Evolutionary conservation across 1,140 invertebrate species (phyloP), one percentile per base, ranked within the genome.

Genomic region (Lineus longissimus): DNA sequence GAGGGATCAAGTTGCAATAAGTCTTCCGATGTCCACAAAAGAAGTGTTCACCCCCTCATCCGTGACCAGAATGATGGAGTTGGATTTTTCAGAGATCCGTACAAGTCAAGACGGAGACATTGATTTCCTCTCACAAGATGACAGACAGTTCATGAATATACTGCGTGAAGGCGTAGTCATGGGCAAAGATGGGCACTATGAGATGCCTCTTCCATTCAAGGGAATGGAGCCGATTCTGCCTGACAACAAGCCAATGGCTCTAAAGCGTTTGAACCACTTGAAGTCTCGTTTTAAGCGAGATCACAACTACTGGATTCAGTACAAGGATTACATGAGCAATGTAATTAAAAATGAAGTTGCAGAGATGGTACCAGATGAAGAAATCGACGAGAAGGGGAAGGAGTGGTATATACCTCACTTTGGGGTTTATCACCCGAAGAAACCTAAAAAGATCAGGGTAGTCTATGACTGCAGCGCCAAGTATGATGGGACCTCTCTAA

Each of bases 381-480:
- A 23, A 15, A 58, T 22, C 2, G 33, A 27, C 2, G 9, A 2
- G 17, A 43, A 43, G 25, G 33, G 41, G 25, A 57, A 63, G 27
- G 2, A 29, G 0, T 68, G 63, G 67, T 68, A 65, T 30, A 29
- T 68, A 1, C 67, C 67, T 1, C 47, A 63, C 23, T 68, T 68
- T 29, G 63, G 55, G 15, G 57, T 68, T n/a, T 65, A 64, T 23
- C 67, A 68, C 47, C 61, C 65, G 9, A 45, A 54, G 30, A 67
- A 63, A 23, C 61, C 61, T 6, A 43, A 45, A 4, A 69, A 67
- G 33, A 62, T 71, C 17, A 22, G 67, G 51, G 63, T 70, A 15
- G 64, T 66, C 2, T 70, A 69, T 63, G 69, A 70, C 43, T 64
- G 61, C 60, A 59, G 45, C 17, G 64, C 64, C 1, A 17, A 41